These are phyloP conservation scores for Panorpa germanica DNA, from an alignment of 2,888 invertebrate genomes.

Conservation along the genomic window DNA sequence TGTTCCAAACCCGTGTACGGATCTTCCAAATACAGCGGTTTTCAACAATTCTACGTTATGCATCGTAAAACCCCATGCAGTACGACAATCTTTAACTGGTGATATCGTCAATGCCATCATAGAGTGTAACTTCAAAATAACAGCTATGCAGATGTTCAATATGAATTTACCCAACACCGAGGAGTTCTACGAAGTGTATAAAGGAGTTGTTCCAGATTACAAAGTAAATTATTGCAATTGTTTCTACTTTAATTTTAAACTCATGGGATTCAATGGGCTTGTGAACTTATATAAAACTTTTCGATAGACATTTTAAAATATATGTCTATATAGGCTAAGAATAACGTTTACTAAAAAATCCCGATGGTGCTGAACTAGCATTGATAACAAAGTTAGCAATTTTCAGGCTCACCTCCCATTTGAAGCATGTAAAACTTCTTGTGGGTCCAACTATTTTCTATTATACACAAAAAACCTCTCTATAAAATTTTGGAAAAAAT, in stretches of 20 bases:
- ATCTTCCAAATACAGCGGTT: conserved; percentile 31
- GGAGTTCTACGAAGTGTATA: conserved; percentile 86
- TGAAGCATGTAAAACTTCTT: too few species aligned
- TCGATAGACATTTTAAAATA: too few species aligned
- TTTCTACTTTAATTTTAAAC: not conserved
- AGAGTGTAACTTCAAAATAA: conserved; percentile 57
- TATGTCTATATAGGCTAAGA: too few species aligned
- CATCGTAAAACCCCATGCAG: conserved; percentile 78
- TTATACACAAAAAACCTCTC: too few species aligned
- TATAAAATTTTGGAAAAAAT: too few species aligned
- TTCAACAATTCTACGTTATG: conserved; percentile 56
- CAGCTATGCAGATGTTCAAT: conserved; percentile 60
- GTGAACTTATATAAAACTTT: too few species aligned
- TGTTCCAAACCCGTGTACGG: conserved; percentile 20
- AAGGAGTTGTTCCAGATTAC: conserved; percentile 67
- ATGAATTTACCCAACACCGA: conserved; percentile 69
- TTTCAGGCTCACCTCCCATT: too few species aligned
- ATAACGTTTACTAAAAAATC: too few species aligned
- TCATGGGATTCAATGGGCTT: too few species aligned
- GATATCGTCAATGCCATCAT: conserved; percentile 52
- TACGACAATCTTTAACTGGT: conserved; percentile 55
- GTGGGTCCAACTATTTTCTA: too few species aligned
- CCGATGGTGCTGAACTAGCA: too few species aligned
- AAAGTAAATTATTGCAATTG: conserved; percentile 26
- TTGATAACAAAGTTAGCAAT: too few species aligned